Evolutionary conservation across 2,888 invertebrate species (phyloP).

Genomic region (Acrobeloides nanus): DNA sequence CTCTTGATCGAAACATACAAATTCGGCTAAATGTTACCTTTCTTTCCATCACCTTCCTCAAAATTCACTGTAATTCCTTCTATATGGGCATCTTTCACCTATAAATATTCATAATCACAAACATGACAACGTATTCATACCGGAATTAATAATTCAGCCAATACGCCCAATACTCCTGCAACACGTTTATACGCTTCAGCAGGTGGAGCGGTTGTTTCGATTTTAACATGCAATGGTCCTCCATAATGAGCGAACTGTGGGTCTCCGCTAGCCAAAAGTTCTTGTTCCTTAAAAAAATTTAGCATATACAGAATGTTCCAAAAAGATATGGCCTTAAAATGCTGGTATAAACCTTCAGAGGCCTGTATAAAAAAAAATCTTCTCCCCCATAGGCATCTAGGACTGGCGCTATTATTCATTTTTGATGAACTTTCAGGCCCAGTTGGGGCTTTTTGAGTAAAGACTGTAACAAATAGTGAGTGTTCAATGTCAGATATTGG

Average conservation of each 20-base stretch:
- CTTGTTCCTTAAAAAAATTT: constrained; percentile 35
- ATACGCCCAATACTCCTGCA: constrained; percentile 45
- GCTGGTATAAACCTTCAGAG: neutral
- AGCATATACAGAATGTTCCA: too few species aligned
- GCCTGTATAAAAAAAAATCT: neutral
- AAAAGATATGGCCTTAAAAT: neutral
- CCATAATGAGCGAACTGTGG: constrained; percentile 52
- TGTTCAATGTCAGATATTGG: too few species aligned
- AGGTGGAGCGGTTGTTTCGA: constrained; percentile 50
- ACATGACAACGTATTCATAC: constrained; percentile 19
- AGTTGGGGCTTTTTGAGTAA: too few species aligned
- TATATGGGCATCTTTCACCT: constrained; percentile 32
- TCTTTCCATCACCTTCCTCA: constrained; percentile 16
- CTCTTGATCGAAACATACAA: too few species aligned
- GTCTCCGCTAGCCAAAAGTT: constrained; percentile 48
- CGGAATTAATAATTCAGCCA: constrained; percentile 38
- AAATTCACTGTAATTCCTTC: constrained; percentile 23
- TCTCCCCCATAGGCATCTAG: too few species aligned
- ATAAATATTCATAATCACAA: constrained; percentile 1
- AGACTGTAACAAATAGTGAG: neutral
- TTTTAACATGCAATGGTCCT: constrained; percentile 52
- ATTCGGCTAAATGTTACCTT: constrained; percentile 19
- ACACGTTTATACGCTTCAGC: constrained; percentile 49
- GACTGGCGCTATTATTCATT: too few species aligned
- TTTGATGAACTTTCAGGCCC: too few species aligned